Evolutionary conservation across 2,888 invertebrate genomes (phyloP).

Genomic region (Mythimna vitellina): DNA sequence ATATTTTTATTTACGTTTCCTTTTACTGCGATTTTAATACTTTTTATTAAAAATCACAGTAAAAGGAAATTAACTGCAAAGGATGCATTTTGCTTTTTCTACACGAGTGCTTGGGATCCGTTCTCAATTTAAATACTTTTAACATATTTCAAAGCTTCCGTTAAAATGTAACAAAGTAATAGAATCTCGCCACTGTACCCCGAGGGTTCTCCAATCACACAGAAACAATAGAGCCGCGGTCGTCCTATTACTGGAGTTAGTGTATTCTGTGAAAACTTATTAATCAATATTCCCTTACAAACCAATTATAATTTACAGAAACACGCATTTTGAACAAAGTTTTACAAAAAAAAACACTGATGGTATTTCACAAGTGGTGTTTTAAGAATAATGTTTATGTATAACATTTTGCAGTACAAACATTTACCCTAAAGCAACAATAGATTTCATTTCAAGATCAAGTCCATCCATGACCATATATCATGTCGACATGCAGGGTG

Average conservation of each 20-base stretch:
- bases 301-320: background rate
- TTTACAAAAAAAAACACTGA: background rate
- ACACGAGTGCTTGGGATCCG: background rate
- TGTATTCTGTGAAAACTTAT: slow-evolving; percentile 32
- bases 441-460: slow-evolving; percentile 48
- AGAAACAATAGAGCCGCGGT: slow-evolving; percentile 32
- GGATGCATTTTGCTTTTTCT: slow-evolving; percentile 2
- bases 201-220: slow-evolving; percentile 26
- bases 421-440: slow-evolving; percentile 5
- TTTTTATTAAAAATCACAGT: background rate
- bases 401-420: background rate
- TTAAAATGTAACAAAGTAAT: slow-evolving; percentile 34
- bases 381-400: background rate
- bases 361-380: background rate
- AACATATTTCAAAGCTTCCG: slow-evolving; percentile 4
- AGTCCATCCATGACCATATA: slow-evolving; percentile 27
- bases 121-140: slow-evolving; percentile 2
- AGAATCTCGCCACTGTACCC: slow-evolving; percentile 8
- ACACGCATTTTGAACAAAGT: background rate
- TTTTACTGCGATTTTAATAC: background rate
- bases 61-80: slow-evolving; percentile 11
- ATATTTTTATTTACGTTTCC: too few species aligned
- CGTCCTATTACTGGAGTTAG: slow-evolving; percentile 11
- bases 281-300: slow-evolving; percentile 28
- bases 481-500: slow-evolving; percentile 30